phyloP scores from a whole-genome alignment of 2,797 vertebrate genomes.

The Eulemur albifrons region DNA sequence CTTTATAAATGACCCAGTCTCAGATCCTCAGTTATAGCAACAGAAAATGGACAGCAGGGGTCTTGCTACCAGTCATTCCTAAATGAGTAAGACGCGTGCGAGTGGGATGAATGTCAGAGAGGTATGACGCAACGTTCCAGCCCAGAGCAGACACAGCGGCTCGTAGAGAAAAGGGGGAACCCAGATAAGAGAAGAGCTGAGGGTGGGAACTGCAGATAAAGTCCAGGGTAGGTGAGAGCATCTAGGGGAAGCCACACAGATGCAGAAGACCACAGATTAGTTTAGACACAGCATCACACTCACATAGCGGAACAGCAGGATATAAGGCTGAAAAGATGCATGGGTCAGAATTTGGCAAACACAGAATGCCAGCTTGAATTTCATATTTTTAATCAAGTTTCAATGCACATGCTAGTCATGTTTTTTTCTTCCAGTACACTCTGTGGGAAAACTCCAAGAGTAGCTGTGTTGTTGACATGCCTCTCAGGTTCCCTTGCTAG shows the following conservation, averaged over 20 bases:
- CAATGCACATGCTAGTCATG: accelerated
- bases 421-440: background rate
- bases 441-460: background rate
- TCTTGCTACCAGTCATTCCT: background rate
- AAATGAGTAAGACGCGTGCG: accelerated
- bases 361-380: background rate
- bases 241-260: accelerated
- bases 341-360: background rate
- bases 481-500: background rate
- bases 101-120: background rate
- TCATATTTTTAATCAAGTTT: background rate
- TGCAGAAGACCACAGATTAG: accelerated
- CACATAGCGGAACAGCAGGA: background rate
- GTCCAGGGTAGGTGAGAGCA: too few relatives aligned
- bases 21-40: background rate
- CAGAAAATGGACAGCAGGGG: background rate
- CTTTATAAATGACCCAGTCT: background rate
- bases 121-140: background rate
- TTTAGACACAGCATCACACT: accelerated
- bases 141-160: accelerated
- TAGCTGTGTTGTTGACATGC: too few relatives aligned
- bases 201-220: background rate
- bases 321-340: accelerated
- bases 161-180: background rate
- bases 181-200: accelerated